A percentile compares a stretch with the other conserved stretches of the same genome.
phyloP scores from a whole-genome alignment of 1,140 invertebrate genomes.

The Reticulitermes speratus region DNA sequence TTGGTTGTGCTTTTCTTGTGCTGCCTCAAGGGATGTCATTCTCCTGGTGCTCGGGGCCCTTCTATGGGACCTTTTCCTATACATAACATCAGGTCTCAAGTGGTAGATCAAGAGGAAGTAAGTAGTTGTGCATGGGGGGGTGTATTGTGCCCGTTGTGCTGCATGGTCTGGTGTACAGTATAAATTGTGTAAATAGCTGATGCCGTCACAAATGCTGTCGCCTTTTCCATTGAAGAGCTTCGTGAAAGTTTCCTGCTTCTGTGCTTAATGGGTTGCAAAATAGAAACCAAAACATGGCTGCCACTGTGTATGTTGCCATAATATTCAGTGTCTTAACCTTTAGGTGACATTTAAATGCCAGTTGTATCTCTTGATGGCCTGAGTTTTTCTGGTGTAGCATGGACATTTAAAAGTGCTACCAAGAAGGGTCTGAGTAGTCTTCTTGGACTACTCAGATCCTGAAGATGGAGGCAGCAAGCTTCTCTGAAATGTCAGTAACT shows the following conservation, averaged over 20 bases:
- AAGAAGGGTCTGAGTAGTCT: too few species aligned
- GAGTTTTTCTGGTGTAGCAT: too few species aligned
- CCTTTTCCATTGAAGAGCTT: background rate
- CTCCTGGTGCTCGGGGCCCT: slow-evolving; percentile 79
- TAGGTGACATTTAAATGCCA: too few species aligned
- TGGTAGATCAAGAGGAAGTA: slow-evolving; percentile 82
- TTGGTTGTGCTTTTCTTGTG: slow-evolving; percentile 28
- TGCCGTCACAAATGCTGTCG: background rate
- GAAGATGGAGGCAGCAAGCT: too few species aligned
- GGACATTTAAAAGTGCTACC: too few species aligned
- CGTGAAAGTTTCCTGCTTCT: background rate
- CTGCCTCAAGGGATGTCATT: slow-evolving; percentile 71
- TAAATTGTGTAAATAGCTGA: background rate
- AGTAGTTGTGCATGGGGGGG: slow-evolving; percentile 53
- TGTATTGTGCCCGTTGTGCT: background rate
- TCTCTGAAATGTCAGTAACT: too few species aligned
- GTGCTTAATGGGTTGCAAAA: too few species aligned
- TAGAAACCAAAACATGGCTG: too few species aligned
- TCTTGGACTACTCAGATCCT: too few species aligned
- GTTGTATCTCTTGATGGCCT: too few species aligned
- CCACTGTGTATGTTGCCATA: too few species aligned
- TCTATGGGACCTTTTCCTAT: slow-evolving; percentile 86
- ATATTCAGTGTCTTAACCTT: too few species aligned
- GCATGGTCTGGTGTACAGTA: background rate
- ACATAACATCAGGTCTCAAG: slow-evolving; percentile 79